Conservation (phyloP, 1,140 invertebrate species). For the Helicoverpa armigera region DNA sequence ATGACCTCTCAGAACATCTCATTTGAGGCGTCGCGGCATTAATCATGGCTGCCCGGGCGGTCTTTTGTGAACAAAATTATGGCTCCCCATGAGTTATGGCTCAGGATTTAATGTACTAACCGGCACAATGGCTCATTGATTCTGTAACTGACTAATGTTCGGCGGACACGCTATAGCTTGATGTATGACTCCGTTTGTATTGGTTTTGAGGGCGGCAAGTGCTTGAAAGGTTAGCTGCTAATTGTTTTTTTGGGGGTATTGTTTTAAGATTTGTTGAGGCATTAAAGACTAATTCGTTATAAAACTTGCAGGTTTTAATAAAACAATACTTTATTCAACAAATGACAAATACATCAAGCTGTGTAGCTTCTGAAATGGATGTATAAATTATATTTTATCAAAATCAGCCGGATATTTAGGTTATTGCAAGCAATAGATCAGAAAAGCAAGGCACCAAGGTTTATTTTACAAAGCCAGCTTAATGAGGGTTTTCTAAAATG, state of each 20-base stretch:
- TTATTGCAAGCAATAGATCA: too few relatives aligned
- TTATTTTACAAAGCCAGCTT: too few relatives aligned
- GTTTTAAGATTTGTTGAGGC: not conserved
- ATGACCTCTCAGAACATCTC: constrained; percentile 28
- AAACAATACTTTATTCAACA: too few relatives aligned
- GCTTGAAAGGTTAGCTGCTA: not conserved
- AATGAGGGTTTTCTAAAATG: too few relatives aligned
- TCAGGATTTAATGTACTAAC: constrained; percentile 67
- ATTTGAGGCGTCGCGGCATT: constrained; percentile 59
- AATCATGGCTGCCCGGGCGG: constrained; percentile 65
- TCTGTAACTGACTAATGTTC: constrained; percentile 66
- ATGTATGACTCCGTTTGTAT: constrained; percentile 15
- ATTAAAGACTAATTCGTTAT: too few relatives aligned
- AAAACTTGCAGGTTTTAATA: too few relatives aligned
- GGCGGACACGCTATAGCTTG: constrained; percentile 56
- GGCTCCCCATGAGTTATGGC: constrained; percentile 63
- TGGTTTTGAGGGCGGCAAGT: not conserved
- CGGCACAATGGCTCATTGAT: constrained; percentile 69
- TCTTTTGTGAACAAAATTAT: constrained; percentile 66
- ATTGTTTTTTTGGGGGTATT: not conserved
- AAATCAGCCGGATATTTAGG: too few relatives aligned
- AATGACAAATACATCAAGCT: too few relatives aligned
- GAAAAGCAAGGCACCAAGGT: too few relatives aligned
- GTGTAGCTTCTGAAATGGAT: too few relatives aligned
- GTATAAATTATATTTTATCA: too few relatives aligned